Evolutionary conservation across 2,113 vertebrate species (phyloP).

Genomic region (Seriola dumerili): DNA sequence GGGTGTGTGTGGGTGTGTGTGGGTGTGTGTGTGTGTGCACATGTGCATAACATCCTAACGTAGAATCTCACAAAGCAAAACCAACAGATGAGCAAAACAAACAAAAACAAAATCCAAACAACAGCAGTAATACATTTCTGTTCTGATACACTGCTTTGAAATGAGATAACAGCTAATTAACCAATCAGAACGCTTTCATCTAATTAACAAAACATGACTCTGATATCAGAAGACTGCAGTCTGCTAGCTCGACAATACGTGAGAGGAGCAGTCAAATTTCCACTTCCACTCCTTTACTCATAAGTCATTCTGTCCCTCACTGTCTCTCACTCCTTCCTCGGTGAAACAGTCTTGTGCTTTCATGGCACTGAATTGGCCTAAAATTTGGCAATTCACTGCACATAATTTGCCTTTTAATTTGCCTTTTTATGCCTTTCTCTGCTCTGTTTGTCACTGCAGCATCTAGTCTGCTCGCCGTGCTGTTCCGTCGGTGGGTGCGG

Average conservation of each 20-base stretch:
- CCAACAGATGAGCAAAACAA: conserved; percentile 12
- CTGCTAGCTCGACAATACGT: conserved; percentile 18
- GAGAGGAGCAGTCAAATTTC: conserved; percentile 27
- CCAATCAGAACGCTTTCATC: conserved; percentile 54
- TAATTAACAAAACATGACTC: conserved; percentile 50
- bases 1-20: background rate
- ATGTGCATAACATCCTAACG: background rate
- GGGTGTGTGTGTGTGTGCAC: too few species aligned
- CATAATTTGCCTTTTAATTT: conserved; percentile 30
- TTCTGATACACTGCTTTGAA: conserved; percentile 45
- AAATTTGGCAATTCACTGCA: background rate
- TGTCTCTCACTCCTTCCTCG: background rate
- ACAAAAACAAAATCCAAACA: conserved; percentile 39
- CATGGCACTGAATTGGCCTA: background rate
- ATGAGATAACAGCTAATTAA: conserved; percentile 64
- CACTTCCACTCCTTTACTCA: background rate
- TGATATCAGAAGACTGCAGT: conserved; percentile 43
- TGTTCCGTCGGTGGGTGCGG: background rate
- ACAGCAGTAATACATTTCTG: conserved; percentile 34
- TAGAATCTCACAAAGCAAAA: conserved; percentile 23
- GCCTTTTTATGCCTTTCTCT: background rate
- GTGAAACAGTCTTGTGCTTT: background rate
- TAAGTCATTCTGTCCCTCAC: too few species aligned
- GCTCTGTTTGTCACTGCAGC: conserved; percentile 15
- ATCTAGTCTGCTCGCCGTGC: background rate